These are phyloP conservation scores for Setophaga petechia DNA, from an alignment of 2,113 vertebrate genomes.

Conservation along the genomic window DNA sequence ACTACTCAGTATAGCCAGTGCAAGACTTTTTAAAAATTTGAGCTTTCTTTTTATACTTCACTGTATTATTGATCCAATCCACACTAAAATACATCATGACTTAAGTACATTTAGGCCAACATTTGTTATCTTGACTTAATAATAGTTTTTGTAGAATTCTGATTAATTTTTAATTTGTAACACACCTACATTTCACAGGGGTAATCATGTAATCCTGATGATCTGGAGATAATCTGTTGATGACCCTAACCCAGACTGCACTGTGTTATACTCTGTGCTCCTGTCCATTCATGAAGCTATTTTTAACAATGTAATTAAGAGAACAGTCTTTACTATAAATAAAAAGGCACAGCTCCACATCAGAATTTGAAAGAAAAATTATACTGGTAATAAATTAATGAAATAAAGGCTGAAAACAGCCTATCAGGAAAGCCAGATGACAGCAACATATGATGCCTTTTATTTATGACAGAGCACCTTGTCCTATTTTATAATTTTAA, in stretches of 20 bases:
- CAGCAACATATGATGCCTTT: not conserved
- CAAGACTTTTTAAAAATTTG: not conserved
- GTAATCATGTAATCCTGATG: slow-evolving; percentile 30
- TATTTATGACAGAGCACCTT: not conserved
- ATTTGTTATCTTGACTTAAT: not conserved
- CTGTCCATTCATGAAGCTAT: slow-evolving; percentile 17
- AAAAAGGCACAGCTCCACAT: not conserved
- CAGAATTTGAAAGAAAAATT: not conserved
- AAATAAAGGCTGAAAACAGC: not conserved
- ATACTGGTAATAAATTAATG: not conserved
- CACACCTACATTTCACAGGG: slow-evolving; percentile 18
- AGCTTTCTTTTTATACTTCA: not conserved
- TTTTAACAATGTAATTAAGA: slow-evolving; percentile 15
- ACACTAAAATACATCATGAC: not conserved
- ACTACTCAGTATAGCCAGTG: not conserved
- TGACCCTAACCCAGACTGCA: not conserved
- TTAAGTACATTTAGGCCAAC: not conserved
- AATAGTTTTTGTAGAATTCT: not conserved
- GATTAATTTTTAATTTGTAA: slow-evolving; percentile 54
- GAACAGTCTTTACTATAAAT: not conserved
- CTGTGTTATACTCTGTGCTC: not conserved
- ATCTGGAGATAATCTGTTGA: slow-evolving; percentile 24
- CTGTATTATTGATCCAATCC: not conserved
- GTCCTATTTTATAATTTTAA: not conserved
- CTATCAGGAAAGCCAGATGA: not conserved